Evolutionary conservation across 2,797 vertebrate genomes (phyloP), one percentile per base, ranked within the genome.

Genomic region (Salmo trutta): DNA sequence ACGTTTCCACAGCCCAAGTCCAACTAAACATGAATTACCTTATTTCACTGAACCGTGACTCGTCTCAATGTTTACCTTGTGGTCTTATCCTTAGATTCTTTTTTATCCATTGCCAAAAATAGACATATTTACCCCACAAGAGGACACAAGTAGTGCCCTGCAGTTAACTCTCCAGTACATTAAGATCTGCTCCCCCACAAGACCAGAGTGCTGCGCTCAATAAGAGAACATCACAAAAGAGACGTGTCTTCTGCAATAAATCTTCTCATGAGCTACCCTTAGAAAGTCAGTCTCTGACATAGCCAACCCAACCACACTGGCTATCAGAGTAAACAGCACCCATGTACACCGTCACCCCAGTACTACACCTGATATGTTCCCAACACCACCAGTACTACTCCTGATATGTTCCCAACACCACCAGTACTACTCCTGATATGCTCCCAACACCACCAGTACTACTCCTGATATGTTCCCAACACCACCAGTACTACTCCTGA

Each of bases 61-160:
- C 4, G 54, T n/a, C 54, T 56, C 5, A 56, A 17, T 56, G 54
- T 17, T 19, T 19, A 5, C 4, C 14, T 56, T 56, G 16, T 17
- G 16, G 15, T 17, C n/a, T n/a, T n/a, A 56, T 41, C 36, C 36
- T 36, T 6, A 36, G 36, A 36, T 6, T 36, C 6, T 36, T 36
- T 36, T 79, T 65, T 31, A 65, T 75, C 36, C 7, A 41, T 41
- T 90, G 89, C 88, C 89, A 89, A 88, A 86, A 89, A 62, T 84
- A 90, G 84, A 92, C 92, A 87, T 90, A 91, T 93, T 93, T 90
- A 89, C 87, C 88, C 83, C 7, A 41, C 36, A 68, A 78, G 71
- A 84, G 92, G 92, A 93, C 85, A 85, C 88, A 91, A 88, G 85
- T 79, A 62, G 79, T 85, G 84, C 81, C 88, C 90, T 66, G 71